These are phyloP conservation scores for Hassar affinis DNA, from an alignment of 2,113 vertebrate genomes.

Conservation along the genomic window DNA sequence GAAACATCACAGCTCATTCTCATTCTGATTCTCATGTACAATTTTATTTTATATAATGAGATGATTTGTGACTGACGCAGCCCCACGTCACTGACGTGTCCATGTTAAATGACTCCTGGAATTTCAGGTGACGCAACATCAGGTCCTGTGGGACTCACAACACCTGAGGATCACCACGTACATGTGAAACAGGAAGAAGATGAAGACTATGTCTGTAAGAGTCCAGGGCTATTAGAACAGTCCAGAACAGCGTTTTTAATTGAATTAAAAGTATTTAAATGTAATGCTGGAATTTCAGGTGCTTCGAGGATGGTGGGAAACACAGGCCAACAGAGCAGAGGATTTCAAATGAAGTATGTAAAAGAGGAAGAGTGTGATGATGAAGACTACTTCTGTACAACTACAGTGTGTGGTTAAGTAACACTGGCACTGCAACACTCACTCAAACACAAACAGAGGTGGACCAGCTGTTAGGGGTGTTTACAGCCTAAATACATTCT, in stretches of 20 bases:
- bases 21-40: neutral
- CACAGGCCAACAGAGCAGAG: neutral
- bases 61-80: neutral
- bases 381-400: constrained; percentile 1
- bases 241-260: neutral
- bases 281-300: neutral
- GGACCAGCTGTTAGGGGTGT: neutral
- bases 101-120: neutral
- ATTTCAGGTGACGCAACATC: neutral
- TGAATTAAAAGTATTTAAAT: neutral
- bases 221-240: neutral
- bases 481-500: neutral
- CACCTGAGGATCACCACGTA: neutral
- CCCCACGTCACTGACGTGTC: neutral
- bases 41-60: no score
- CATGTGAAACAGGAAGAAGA: constrained; percentile 5
- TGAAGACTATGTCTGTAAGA: constrained; percentile 1
- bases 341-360: neutral
- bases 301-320: neutral
- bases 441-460: neutral
- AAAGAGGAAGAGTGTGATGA: constrained; percentile 13
- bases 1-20: neutral
- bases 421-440: neutral
- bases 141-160: neutral
- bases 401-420: constrained; percentile 15